These are phyloP conservation scores for Dione juno DNA, from an alignment of 2,888 invertebrate genomes.

Conservation along the genomic window DNA sequence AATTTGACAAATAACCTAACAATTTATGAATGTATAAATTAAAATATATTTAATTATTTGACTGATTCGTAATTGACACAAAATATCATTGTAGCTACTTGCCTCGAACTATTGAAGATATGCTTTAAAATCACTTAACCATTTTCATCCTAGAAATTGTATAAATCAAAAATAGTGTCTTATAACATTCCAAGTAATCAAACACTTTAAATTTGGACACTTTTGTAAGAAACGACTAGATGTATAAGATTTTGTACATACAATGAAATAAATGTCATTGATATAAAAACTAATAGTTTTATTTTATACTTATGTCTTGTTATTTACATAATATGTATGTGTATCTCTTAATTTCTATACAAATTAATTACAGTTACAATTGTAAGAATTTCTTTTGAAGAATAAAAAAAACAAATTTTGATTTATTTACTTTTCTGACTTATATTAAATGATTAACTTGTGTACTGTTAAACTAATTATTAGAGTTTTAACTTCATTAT, in stretches of 20 bases:
- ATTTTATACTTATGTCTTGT: constrained; percentile 48
- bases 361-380: too few relatives aligned
- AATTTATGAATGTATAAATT: constrained; percentile 51
- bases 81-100: constrained; percentile 43
- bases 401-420: too few relatives aligned
- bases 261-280: constrained; percentile 83
- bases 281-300: constrained; percentile 61
- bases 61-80: constrained; percentile 45
- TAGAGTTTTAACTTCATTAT: too few relatives aligned
- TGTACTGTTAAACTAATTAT: too few relatives aligned
- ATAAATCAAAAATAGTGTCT: constrained; percentile 79
- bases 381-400: too few relatives aligned
- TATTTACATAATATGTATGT: not conserved
- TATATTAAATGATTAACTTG: too few relatives aligned
- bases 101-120: constrained; percentile 57
- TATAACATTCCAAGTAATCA: constrained; percentile 81
- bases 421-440: too few relatives aligned
- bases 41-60: constrained; percentile 38
- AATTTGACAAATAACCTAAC: constrained; percentile 70
- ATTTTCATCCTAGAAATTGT: constrained; percentile 68
- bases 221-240: constrained; percentile 81
- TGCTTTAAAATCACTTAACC: constrained; percentile 67
- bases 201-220: constrained; percentile 80
- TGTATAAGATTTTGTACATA: constrained; percentile 83
- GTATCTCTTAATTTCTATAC: too few relatives aligned